Evolutionary conservation across 1,140 invertebrate genomes (phyloP).

Genomic region (Bombus sibiricus): DNA sequence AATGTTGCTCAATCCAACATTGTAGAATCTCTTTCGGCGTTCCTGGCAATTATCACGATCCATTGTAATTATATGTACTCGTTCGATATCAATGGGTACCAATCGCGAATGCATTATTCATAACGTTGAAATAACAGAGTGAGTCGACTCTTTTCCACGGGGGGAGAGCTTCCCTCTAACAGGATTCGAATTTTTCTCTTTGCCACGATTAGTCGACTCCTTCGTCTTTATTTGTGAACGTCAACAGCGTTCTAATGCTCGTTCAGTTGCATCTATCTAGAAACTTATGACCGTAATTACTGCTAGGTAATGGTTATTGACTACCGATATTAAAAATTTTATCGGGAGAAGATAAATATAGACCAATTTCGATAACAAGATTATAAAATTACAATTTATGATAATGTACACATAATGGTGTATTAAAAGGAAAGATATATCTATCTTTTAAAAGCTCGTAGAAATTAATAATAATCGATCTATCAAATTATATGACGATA

Average conservation of each 20-base stretch:
- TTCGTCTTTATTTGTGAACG: background rate
- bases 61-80: slow-evolving; percentile 71
- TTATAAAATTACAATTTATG: too few species aligned
- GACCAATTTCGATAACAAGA: background rate
- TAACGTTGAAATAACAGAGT: slow-evolving; percentile 67
- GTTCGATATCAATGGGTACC: slow-evolving; percentile 67
- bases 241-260: background rate
- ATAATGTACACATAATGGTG: too few species aligned
- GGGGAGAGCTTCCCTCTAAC: background rate
- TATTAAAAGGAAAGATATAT: too few species aligned
- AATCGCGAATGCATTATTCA: slow-evolving; percentile 78
- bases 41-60: slow-evolving; percentile 70
- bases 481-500: too few species aligned
- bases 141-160: slow-evolving; percentile 4
- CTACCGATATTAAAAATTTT: background rate
- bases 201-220: slow-evolving; percentile 50
- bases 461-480: too few species aligned
- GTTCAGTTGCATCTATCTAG: background rate
- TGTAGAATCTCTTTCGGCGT: slow-evolving; percentile 46
- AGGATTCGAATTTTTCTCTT: slow-evolving; percentile 16
- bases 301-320: background rate
- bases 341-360: background rate
- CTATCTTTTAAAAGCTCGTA: too few species aligned
- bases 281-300: background rate
- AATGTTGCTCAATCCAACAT: slow-evolving; percentile 37